Percentiles rank a stretch among this genome's conserved stretches.
These are phyloP conservation scores for Serilophus lunatus DNA, from an alignment of 2,113 vertebrate species.

Conservation along the genomic window DNA sequence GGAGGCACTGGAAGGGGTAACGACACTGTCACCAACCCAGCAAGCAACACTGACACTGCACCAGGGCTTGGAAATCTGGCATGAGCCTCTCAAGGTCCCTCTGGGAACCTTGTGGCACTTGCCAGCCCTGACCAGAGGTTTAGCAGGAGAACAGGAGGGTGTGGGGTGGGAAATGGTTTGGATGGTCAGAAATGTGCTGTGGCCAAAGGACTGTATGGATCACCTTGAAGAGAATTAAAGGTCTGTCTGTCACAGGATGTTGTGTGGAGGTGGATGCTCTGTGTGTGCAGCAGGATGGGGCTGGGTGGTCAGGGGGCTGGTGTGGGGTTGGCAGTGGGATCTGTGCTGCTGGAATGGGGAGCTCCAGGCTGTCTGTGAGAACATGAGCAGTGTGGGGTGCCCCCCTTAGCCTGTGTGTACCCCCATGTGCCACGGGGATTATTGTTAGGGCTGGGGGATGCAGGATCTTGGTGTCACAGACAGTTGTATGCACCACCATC, in stretches of 20 bases:
- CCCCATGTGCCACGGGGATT: no score
- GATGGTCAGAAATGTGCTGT: neutral
- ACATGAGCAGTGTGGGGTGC: no score
- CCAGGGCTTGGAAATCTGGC: fast-evolving
- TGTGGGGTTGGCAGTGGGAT: no score
- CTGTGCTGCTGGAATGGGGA: no score
- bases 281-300: neutral
- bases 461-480: no score
- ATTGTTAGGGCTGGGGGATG: no score
- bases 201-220: neutral
- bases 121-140: neutral
- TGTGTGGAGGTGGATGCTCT: neutral
- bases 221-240: neutral
- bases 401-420: no score
- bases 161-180: neutral
- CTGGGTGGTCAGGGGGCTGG: neutral
- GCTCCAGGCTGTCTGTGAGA: no score
- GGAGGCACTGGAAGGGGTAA: neutral
- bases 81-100: neutral
- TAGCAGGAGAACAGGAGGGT: neutral
- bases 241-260: neutral
- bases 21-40: fast-evolving
- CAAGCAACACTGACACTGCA: neutral
- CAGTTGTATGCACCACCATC: no score
- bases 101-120: neutral